Conservation (phyloP, 1,140 invertebrate genomes). For the Physella acuta region DNA sequence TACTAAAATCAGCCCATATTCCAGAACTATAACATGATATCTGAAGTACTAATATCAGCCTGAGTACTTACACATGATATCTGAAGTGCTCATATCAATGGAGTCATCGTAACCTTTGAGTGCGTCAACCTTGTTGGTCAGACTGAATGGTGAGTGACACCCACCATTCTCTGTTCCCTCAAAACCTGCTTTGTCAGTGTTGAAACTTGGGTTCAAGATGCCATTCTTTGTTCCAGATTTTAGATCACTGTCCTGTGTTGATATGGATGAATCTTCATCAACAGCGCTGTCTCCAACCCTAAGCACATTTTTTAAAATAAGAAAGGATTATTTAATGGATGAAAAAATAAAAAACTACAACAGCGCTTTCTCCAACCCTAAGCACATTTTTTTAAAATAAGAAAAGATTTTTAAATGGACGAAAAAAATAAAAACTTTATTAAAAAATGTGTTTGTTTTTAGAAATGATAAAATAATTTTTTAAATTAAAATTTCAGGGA, state of each 20-base stretch:
- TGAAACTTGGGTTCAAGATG: constrained; percentile 1
- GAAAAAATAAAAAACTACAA: no score
- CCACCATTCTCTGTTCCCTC: not conserved
- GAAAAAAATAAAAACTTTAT: no score
- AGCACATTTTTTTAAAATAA: no score
- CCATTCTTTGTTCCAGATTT: not conserved
- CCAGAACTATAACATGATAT: no score
- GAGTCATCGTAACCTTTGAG: not conserved
- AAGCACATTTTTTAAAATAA: no score
- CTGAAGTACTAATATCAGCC: no score
- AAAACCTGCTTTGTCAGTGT: not conserved
- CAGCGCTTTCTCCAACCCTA: constrained; percentile 14
- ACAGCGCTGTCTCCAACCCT: constrained; percentile 14
- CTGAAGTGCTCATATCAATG: not conserved
- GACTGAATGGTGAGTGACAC: not conserved
- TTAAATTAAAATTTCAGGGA: no score
- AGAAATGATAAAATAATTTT: no score
- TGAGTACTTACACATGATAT: constrained; percentile 16
- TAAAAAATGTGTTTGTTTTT: no score
- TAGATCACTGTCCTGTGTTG: not conserved
- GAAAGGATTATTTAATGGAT: not conserved
- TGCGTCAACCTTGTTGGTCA: not conserved
- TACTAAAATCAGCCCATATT: no score
- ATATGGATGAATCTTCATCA: not conserved
- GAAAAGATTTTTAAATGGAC: not conserved